Percentiles rank a stretch among this genome's conserved stretches.
Evolutionary conservation across 2,888 invertebrate species (phyloP).

Genomic region (Microctonus brassicae): DNA sequence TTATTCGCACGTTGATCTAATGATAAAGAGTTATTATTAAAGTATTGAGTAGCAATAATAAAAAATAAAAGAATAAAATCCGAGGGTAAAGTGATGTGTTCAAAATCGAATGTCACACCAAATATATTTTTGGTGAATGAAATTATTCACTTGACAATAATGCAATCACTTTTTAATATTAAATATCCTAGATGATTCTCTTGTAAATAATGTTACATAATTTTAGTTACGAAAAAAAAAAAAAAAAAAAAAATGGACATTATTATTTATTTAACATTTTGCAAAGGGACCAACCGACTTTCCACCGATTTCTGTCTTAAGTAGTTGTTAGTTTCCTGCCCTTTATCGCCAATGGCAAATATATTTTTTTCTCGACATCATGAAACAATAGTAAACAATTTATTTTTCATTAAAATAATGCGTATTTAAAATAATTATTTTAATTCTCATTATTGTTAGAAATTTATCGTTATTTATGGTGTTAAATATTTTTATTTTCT

Average conservation of each 20-base stretch:
- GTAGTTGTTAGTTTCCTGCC: slow-evolving; percentile 62
- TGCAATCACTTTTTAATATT: background rate
- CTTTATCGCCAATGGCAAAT: slow-evolving; percentile 62
- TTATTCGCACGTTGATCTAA: background rate
- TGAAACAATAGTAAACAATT: slow-evolving; percentile 31
- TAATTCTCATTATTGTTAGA: background rate
- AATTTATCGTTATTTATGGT: slow-evolving; percentile 7
- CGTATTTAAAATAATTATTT: background rate
- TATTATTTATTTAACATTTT: slow-evolving; percentile 67
- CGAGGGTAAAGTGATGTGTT: background rate
- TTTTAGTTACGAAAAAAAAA: slow-evolving; percentile 39
- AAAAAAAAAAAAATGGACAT: slow-evolving; percentile 52
- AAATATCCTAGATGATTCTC: slow-evolving; percentile 30
- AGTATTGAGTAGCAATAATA: slow-evolving; percentile 13
- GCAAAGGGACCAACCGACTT: slow-evolving; percentile 69
- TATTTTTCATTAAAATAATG: slow-evolving; percentile 5
- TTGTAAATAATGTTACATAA: slow-evolving; percentile 53
- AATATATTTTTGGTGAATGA: background rate
- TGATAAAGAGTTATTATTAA: background rate
- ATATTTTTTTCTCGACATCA: slow-evolving; percentile 28
- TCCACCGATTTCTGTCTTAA: slow-evolving; percentile 70
- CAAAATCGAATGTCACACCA: slow-evolving; percentile 1
- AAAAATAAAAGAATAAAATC: background rate
- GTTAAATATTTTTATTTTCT: slow-evolving; percentile 11
- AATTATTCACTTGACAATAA: slow-evolving; percentile 3